phyloP scores from a whole-genome alignment of 2,888 invertebrate species.

The Mythimna impura region DNA sequence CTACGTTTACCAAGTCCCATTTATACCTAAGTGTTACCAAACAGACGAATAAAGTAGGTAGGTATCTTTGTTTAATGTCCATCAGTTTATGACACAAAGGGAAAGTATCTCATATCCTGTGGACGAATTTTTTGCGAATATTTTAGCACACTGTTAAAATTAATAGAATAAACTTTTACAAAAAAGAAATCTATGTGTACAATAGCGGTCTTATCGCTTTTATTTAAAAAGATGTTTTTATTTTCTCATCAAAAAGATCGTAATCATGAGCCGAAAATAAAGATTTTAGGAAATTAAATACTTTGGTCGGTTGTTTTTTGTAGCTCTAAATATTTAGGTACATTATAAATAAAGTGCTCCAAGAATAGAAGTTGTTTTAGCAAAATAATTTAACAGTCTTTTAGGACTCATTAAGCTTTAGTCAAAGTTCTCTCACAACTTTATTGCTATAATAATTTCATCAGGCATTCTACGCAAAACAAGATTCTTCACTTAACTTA shows the following conservation, averaged over 20 bases:
- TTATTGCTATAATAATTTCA: slow-evolving; percentile 43
- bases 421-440: slow-evolving; percentile 16
- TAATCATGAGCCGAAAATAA: neutral
- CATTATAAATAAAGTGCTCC: slow-evolving; percentile 8
- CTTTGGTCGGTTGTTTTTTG: neutral
- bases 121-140: too few relatives aligned
- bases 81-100: neutral
- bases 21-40: too few relatives aligned
- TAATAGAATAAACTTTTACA: too few relatives aligned
- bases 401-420: slow-evolving; percentile 27
- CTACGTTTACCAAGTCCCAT: too few relatives aligned
- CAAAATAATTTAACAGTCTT: slow-evolving; percentile 24
- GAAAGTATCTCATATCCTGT: neutral
- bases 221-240: neutral
- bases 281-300: neutral
- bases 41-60: too few relatives aligned
- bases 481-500: slow-evolving; percentile 3
- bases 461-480: slow-evolving; percentile 37
- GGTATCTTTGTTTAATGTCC: too few relatives aligned
- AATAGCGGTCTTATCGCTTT: too few relatives aligned
- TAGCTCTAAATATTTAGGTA: neutral
- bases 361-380: slow-evolving; percentile 17
- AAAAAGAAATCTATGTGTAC: too few relatives aligned
- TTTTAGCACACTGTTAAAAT: too few relatives aligned
- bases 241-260: neutral